Conservation (phyloP, 2,797 vertebrate species). For the Lophotriccus pileatus region DNA sequence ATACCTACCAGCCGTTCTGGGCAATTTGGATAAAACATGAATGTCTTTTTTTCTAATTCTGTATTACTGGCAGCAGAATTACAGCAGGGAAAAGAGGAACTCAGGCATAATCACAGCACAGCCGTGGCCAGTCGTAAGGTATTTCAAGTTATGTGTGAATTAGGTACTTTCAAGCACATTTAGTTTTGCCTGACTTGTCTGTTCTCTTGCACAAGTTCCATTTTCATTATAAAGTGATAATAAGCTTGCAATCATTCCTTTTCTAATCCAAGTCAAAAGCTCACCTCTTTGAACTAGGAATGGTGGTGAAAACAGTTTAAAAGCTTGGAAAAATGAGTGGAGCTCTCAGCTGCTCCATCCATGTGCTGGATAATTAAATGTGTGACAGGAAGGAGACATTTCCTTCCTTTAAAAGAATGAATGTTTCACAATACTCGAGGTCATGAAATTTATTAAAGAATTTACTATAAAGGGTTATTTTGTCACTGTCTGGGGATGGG, state of each 20-base stretch:
- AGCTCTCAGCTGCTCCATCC: neutral
- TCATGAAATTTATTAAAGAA: neutral
- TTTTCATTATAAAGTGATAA: slow-evolving; percentile 5
- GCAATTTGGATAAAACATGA: neutral
- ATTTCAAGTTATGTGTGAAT: neutral
- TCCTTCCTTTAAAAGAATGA: neutral
- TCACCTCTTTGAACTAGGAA: neutral
- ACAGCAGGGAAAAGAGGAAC: neutral
- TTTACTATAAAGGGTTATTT: neutral
- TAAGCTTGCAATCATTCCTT: neutral
- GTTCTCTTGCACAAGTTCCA: neutral
- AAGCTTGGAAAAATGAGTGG: neutral
- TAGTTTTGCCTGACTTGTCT: neutral
- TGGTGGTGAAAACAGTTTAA: neutral
- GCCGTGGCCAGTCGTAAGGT: neutral
- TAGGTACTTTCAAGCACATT: neutral
- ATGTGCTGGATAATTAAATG: neutral
- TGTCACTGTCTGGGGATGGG: neutral
- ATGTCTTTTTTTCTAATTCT: neutral
- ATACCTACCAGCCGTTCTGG: neutral
- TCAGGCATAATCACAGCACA: neutral
- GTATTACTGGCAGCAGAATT: neutral
- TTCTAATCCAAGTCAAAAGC: neutral
- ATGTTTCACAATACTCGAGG: neutral
- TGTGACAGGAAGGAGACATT: neutral